Base-by-base conservation (phyloP, 2,797 vertebrate species). In the Tachyglossus aculeatus region DNA sequence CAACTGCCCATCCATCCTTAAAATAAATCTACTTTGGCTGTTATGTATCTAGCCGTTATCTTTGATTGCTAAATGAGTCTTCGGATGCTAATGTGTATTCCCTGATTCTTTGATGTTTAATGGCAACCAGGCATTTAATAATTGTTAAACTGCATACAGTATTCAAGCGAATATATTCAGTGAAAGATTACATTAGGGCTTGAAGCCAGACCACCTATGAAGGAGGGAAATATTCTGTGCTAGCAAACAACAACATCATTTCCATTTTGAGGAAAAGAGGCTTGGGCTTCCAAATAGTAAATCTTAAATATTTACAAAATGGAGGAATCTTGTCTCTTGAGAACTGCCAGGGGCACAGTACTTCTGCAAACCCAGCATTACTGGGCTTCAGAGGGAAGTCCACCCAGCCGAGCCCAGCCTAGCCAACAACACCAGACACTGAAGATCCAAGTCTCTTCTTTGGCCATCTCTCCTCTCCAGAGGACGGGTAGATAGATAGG, bases 131-230 rank as follows among this genome's bases (percentile, higher is more conserved):
- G 88, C 44, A 0, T 87, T 88, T 85, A 86, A 84, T 83, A 81
- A 61, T 77, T 89, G 76, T 91, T 88, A 83, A 78, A 85, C 27
- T 80, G 89, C 86, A 41, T 65, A 69, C 39, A 74, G 25, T 37
- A 51, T 88, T 84, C 78, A 77, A 86, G 32, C n/a, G 61, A 88
- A 80, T 65, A 50, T 51, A 83, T 81, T 83, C 84, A 84, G 63
- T 81, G 79, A 71, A 82, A 88, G 69, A 86, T 90, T 82, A 84
- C 91, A 88, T 91, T 81, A 85, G 77, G 74, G 56, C 70, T 50
- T 6, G 7, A 66, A 77, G 44, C 45, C 58, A 78, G 60, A 48
- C 68, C 65, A 76, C 67, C 31, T 0, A 71, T 67, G 37, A 62
- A 37, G 36, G 43, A 71, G 58, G 78, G 71, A 85, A 47, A 59